phyloP scores from a whole-genome alignment of 2,888 invertebrate genomes.

The Hypolimnas misippus region DNA sequence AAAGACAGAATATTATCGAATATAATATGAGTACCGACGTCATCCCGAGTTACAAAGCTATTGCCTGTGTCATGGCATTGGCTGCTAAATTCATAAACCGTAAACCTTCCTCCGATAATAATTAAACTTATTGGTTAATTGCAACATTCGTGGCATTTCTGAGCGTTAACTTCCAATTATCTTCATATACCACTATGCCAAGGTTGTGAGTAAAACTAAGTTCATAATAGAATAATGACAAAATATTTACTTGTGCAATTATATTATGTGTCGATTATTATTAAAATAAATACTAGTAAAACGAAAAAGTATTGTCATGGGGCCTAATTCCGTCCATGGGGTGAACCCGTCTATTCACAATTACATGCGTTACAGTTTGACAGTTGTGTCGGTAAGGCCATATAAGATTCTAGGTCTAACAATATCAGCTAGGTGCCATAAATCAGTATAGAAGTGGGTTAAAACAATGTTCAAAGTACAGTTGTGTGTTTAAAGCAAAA shows the following conservation, averaged over 20 bases:
- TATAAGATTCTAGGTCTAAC: too few relatives aligned
- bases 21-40: too few relatives aligned
- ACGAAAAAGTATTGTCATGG: not conserved
- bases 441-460: too few relatives aligned
- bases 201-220: not conserved
- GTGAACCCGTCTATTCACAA: too few relatives aligned
- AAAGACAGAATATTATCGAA: too few relatives aligned
- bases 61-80: not conserved
- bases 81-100: too few relatives aligned
- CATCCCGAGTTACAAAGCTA: not conserved
- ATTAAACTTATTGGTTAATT: not conserved
- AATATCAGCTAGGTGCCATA: too few relatives aligned
- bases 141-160: constrained; percentile 1
- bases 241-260: not conserved
- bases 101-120: not conserved
- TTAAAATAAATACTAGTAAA: not conserved
- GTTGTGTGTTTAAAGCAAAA: too few relatives aligned
- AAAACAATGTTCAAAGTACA: too few relatives aligned
- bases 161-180: not conserved
- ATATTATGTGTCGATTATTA: not conserved
- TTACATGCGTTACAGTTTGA: too few relatives aligned
- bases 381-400: too few relatives aligned
- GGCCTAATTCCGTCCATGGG: too few relatives aligned
- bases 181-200: constrained; percentile 3
- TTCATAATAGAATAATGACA: not conserved